These are phyloP conservation scores for Sebastiscus tertius DNA, from an alignment of 2,797 vertebrate genomes.

Conservation along the genomic window DNA sequence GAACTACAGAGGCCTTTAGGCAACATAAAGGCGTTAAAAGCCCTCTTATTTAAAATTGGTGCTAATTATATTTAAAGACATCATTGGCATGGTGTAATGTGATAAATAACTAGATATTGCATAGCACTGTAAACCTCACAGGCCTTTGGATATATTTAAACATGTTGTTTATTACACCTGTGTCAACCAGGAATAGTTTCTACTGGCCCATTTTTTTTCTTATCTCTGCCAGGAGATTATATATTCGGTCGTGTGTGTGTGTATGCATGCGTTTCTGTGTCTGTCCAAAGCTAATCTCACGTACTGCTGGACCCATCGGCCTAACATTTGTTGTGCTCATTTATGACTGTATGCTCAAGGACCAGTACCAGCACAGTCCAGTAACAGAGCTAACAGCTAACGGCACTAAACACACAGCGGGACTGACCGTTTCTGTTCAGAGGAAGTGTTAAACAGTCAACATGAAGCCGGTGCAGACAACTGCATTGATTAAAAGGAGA, in stretches of 20 bases:
- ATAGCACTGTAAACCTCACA: too few relatives aligned
- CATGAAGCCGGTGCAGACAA: neutral
- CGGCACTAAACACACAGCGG: neutral
- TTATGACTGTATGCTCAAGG: neutral
- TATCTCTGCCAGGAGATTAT: neutral
- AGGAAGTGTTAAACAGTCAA: neutral
- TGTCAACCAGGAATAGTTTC: neutral
- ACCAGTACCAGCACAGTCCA: too few relatives aligned
- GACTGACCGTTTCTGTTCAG: neutral
- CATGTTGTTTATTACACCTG: neutral
- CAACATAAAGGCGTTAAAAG: too few relatives aligned
- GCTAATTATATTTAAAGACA: too few relatives aligned
- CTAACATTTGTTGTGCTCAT: neutral
- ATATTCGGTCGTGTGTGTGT: neutral
- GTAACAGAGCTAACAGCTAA: neutral
- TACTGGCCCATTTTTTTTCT: neutral
- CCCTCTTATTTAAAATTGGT: too few relatives aligned
- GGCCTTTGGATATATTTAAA: too few relatives aligned
- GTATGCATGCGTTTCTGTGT: neutral
- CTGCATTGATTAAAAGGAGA: neutral
- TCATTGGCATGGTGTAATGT: too few relatives aligned
- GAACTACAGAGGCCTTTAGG: too few relatives aligned
- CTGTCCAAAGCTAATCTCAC: neutral
- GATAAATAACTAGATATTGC: too few relatives aligned
- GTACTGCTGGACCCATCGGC: neutral